phyloP scores from a whole-genome alignment of 2,113 vertebrate species.

The Craseonycteris thonglongyai region DNA sequence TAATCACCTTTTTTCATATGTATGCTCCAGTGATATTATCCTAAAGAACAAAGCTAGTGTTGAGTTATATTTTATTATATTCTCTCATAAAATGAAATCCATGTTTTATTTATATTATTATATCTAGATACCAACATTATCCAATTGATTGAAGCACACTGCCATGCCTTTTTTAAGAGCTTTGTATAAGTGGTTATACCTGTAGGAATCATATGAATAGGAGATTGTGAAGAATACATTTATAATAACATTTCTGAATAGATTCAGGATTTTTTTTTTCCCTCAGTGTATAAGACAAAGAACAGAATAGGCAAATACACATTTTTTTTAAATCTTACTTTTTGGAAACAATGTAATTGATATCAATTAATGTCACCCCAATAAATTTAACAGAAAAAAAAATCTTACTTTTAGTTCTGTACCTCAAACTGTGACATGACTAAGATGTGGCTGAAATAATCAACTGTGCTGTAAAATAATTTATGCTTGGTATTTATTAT shows the following conservation, averaged over 20 bases:
- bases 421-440: no score
- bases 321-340: not conserved
- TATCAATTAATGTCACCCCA: no score
- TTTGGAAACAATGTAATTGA: no score
- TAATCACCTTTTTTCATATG: not conserved
- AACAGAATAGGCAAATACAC: not conserved
- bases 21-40: not conserved
- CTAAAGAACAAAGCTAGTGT: not conserved
- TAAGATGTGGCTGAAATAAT: not conserved
- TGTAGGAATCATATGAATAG: not conserved
- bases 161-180: not conserved
- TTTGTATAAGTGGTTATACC: not conserved
- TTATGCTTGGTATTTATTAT: not conserved
- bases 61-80: not conserved
- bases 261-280: not conserved
- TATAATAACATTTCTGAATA: not conserved
- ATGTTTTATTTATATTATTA: not conserved
- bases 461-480: not conserved
- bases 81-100: not conserved
- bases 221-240: not conserved
- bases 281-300: not conserved
- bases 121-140: not conserved
- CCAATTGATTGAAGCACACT: not conserved
- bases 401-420: no score
- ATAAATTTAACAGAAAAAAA: no score